Evolutionary conservation across 2,797 vertebrate genomes (phyloP).

Genomic region (Cercopithecus hamlyni): DNA sequence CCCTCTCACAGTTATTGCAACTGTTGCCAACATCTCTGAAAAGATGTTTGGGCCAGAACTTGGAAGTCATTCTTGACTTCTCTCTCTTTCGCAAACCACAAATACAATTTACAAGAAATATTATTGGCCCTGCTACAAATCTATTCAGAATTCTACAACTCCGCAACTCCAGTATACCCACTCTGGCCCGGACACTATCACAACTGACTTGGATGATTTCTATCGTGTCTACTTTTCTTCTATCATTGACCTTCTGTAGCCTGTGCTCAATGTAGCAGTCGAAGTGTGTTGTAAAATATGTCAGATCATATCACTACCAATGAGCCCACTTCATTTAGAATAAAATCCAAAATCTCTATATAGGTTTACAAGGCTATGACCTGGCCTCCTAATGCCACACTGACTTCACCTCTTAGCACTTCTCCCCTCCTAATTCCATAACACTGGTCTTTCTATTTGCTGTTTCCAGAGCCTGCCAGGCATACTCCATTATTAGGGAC

Average conservation of each 20-base stretch:
- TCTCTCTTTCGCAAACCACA: neutral
- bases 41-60: neutral
- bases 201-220: no score
- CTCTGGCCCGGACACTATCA: neutral
- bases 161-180: no score
- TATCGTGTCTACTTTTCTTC: no score
- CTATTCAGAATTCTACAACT: neutral
- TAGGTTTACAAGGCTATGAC: neutral
- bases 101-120: neutral
- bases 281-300: neutral
- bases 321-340: neutral
- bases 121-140: neutral
- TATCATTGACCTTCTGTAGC: neutral
- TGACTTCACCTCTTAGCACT: rapidly evolving
- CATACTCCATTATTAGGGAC: rapidly evolving
- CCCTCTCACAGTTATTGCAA: neutral
- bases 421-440: neutral
- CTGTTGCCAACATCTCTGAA: neutral
- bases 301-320: neutral
- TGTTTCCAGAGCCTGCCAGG: neutral
- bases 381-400: neutral
- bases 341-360: neutral
- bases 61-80: neutral
- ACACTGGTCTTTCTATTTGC: neutral
- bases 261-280: neutral